Evolutionary conservation across 2,888 invertebrate species (phyloP).

Genomic region (Ophion ventricosus): DNA sequence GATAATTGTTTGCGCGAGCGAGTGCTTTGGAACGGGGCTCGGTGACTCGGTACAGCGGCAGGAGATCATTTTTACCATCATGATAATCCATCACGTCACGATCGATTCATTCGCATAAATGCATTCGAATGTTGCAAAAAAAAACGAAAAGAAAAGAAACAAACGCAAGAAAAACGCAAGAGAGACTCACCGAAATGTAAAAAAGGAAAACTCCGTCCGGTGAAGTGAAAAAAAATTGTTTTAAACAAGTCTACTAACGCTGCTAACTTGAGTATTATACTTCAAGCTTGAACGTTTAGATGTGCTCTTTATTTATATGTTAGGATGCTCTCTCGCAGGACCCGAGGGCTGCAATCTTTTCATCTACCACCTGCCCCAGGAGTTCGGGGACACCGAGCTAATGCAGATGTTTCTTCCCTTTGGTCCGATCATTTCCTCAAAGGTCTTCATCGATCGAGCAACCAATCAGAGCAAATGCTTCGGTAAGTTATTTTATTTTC

Average conservation of each 20-base stretch:
- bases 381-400: slow-evolving; percentile 99
- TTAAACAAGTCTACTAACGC: slow-evolving; percentile 75
- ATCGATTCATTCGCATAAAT: slow-evolving; percentile 27
- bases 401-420: slow-evolving; percentile 99
- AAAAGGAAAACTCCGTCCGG: slow-evolving; percentile 56
- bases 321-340: slow-evolving; percentile 97
- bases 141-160: slow-evolving; percentile 7
- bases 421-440: slow-evolving; percentile 99
- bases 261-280: slow-evolving; percentile 83
- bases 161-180: slow-evolving; percentile 59
- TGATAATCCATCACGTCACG: background rate
- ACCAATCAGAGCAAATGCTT: slow-evolving; percentile 99
- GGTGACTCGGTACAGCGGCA: slow-evolving; percentile 69
- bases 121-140: slow-evolving; percentile 43
- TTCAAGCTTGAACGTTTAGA: slow-evolving; percentile 84
- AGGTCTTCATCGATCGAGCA: slow-evolving; percentile 99
- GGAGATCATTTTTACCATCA: slow-evolving; percentile 55
- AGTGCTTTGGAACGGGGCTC: slow-evolving; percentile 63
- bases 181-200: slow-evolving; percentile 61
- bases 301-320: slow-evolving; percentile 84
- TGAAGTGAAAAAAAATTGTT: slow-evolving; percentile 38
- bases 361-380: slow-evolving; percentile 99
- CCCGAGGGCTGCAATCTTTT: slow-evolving; percentile 99
- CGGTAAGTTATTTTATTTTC: slow-evolving; percentile 88
- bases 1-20: slow-evolving; percentile 50